Evolutionary conservation across 2,888 invertebrate genomes (phyloP).

Genomic region (Pristionchus japonicus): DNA sequence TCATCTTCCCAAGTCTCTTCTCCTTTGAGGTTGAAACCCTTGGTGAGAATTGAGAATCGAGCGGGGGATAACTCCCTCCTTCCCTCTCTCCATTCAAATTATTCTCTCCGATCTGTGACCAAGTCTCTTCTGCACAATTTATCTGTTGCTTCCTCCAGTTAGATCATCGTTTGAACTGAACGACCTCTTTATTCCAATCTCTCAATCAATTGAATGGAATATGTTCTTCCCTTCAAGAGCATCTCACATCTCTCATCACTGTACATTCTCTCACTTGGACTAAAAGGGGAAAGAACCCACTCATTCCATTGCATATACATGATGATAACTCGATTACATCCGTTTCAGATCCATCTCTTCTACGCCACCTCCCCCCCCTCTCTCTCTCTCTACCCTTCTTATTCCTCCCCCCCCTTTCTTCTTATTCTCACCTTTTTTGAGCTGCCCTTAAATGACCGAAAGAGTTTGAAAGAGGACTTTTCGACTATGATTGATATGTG

Average conservation of each 20-base stretch:
- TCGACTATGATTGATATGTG: slow-evolving; percentile 33
- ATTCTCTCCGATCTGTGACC: not conserved
- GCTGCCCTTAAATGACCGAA: not conserved
- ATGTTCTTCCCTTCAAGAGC: not conserved
- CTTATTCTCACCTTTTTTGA: not conserved
- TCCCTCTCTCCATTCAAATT: not conserved
- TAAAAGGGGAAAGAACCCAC: not conserved
- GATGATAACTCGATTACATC: slow-evolving; percentile 3
- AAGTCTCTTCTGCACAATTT: not conserved
- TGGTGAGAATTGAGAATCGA: not conserved
- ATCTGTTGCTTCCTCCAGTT: not conserved
- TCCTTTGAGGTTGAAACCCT: not conserved
- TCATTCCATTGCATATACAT: not conserved
- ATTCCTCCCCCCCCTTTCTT: not conserved
- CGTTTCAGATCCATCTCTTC: slow-evolving; percentile 3
- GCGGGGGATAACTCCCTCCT: not conserved
- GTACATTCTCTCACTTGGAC: not conserved
- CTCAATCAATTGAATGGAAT: too few relatives aligned
- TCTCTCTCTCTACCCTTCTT: not conserved
- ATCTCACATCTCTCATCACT: not conserved
- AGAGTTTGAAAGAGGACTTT: not conserved
- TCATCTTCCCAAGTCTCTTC: not conserved
- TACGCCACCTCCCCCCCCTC: not conserved
- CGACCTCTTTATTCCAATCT: not conserved
- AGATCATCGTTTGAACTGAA: not conserved